These are phyloP conservation scores for Deilephila elpenor DNA, from an alignment of 2,888 invertebrate genomes.

Conservation along the genomic window DNA sequence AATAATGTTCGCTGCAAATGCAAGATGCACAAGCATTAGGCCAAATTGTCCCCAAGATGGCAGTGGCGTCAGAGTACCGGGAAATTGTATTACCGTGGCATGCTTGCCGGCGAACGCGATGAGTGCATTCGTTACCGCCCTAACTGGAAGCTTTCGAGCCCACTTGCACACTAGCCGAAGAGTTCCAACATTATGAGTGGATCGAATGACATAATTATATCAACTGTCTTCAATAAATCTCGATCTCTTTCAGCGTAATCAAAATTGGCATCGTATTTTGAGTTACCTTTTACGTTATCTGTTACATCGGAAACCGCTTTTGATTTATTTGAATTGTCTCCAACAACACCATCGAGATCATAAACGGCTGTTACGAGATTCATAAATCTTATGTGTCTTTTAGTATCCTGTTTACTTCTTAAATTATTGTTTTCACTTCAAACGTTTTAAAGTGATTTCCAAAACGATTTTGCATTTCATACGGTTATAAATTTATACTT, in stretches of 20 bases:
- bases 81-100: constrained; percentile 79
- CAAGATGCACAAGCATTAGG: constrained; percentile 68
- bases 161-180: constrained; percentile 54
- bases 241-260: neutral
- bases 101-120: constrained; percentile 63
- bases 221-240: neutral
- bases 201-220: neutral
- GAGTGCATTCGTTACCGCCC: constrained; percentile 76
- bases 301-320: neutral
- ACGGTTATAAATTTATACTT: neutral
- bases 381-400: neutral
- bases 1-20: constrained; percentile 61
- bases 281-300: neutral
- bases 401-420: neutral
- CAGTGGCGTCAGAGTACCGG: constrained; percentile 66
- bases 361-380: too few relatives aligned
- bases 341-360: neutral
- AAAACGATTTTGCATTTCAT: neutral
- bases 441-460: neutral
- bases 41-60: constrained; percentile 80
- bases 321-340: neutral
- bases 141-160: constrained; percentile 63
- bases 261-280: neutral
- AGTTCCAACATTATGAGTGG: constrained; percentile 7
- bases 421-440: neutral